Evolutionary conservation across 2,113 vertebrate genomes (phyloP).

Genomic region (Choloepus hoffmanni): DNA sequence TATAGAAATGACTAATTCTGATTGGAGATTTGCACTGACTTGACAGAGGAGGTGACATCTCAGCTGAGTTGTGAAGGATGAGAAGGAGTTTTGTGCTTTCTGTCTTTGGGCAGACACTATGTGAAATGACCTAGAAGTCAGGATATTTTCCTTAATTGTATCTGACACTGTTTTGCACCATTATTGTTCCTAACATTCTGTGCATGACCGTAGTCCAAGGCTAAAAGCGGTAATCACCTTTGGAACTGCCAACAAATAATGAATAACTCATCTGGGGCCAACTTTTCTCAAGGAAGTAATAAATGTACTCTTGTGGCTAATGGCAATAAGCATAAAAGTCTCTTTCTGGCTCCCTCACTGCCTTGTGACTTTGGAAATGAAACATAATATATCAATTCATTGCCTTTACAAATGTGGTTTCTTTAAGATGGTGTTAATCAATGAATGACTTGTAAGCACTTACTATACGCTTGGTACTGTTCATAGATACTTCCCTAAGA

Average conservation of each 20-base stretch:
- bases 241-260: conserved; percentile 66
- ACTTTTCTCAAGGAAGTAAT: conserved; percentile 76
- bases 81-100: background rate
- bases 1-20: background rate
- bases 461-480: background rate
- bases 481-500: background rate
- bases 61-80: background rate
- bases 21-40: background rate
- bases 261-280: conserved; percentile 61
- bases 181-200: background rate
- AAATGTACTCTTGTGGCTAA: conserved; percentile 59
- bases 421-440: background rate
- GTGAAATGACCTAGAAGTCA: background rate
- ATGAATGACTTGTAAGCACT: background rate
- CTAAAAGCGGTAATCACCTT: conserved; percentile 34
- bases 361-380: conserved; percentile 42
- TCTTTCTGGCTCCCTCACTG: conserved; percentile 36
- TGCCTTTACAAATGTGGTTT: conserved; percentile 4
- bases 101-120: background rate
- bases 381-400: background rate
- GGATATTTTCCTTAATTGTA: background rate
- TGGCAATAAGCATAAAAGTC: background rate
- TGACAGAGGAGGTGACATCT: background rate
- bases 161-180: background rate
- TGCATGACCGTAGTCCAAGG: conserved; percentile 45